Percentiles rank a stretch among this genome's conserved stretches.
Conservation (phyloP, 2,797 vertebrate species). For the Pteronotus mesoamericanus region DNA sequence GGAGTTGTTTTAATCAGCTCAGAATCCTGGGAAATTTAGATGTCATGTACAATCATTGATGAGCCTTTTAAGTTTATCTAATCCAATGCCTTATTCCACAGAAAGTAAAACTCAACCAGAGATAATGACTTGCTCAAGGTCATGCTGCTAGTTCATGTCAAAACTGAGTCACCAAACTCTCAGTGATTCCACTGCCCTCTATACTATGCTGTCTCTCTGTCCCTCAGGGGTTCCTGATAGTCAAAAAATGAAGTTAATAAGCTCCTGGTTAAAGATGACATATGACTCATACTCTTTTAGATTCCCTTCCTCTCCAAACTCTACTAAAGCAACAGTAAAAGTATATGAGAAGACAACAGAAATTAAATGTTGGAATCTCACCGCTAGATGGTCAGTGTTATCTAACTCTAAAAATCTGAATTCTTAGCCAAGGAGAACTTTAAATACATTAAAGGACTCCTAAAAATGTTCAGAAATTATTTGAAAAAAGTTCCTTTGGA, state of each 20-base stretch:
- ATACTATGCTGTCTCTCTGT: not conserved
- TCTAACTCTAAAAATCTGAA: conserved; percentile 29
- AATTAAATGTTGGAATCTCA: not conserved
- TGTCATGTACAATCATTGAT: not conserved
- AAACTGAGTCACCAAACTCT: not conserved
- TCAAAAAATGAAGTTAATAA: not conserved
- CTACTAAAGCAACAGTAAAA: not conserved
- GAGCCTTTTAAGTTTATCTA: not conserved
- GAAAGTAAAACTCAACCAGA: not conserved
- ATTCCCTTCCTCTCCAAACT: not conserved
- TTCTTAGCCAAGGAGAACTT: not conserved
- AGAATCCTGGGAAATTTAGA: not conserved
- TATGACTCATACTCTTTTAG: not conserved
- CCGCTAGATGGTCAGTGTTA: conserved; percentile 1
- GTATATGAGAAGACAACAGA: not conserved
- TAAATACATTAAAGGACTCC: not conserved
- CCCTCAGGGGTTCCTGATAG: not conserved
- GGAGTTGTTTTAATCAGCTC: not conserved
- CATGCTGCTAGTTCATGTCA: not conserved
- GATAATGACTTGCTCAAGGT: not conserved
- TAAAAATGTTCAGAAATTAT: not conserved
- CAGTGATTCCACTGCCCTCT: not conserved
- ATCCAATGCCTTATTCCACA: not conserved
- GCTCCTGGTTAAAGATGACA: not conserved
- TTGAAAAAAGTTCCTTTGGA: not conserved